Base-by-base conservation (phyloP, 2,113 vertebrate genomes). In the Lasiurus borealis region DNA sequence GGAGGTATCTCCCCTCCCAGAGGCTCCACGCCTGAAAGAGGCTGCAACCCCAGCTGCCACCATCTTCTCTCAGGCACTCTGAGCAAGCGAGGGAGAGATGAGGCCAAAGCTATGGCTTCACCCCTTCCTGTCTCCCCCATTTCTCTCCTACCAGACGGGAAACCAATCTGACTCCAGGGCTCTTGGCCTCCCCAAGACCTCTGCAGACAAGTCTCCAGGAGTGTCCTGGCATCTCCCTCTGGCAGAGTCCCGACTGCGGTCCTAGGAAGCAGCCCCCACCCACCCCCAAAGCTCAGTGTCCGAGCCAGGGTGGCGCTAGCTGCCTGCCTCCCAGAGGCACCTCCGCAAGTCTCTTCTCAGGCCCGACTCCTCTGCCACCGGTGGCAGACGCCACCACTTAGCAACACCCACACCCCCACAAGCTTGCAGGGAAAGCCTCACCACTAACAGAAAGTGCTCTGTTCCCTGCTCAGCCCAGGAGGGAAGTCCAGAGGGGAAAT, bases 351-450 rank as follows among this genome's bases (percentile, higher is more conserved):
- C 2, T n/a, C 48, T 84, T 88, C 87, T 21, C 9, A 50, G 7
- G 29, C 29, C 78, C 78, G 23, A 66, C 15, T 77, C 66, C 29
- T 68, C 48, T 77, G 83, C 83, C 85, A 89, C 75, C 44, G 21
- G 76, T 50, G 69, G 71, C 48, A 76, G 36, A 75, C n/a, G 92
- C 10, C 14, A 52, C 62, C 71, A 84, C 29, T 64, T 54, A 48
- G 80, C 78, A 85, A 88, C 66, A 64, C 77, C 46, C 68, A 62
- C 29, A 6, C 62, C 27, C n/a, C 85, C 48, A 31, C 1, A 1
- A 29, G 78, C 71, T 69, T 77, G 85, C 77, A 82, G 50, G n/a
- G 34, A 88, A 80, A 68, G 72, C 83, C 78, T 93, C 89, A 3
- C 71, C 82, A 48, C 40, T 21, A 64, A 84, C 57, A 84, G 80